Evolutionary conservation across 2,113 vertebrate species (phyloP).

Genomic region (Tupaia tana): DNA sequence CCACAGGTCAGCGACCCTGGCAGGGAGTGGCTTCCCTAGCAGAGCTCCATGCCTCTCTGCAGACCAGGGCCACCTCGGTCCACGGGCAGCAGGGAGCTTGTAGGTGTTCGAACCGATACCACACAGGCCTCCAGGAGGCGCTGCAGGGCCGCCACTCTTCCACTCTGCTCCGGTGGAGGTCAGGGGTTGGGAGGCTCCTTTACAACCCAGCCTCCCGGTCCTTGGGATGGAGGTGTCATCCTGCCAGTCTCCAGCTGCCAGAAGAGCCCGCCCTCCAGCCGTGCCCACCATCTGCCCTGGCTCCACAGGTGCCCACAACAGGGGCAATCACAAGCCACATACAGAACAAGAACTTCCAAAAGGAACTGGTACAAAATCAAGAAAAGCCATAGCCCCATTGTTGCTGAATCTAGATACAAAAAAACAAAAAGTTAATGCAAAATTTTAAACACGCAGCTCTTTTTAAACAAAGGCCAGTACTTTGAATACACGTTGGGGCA

Average conservation of each 20-base stretch:
- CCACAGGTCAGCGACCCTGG: too few relatives aligned
- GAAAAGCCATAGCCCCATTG: background rate
- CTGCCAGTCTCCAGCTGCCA: background rate
- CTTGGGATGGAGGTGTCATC: background rate
- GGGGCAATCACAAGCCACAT: background rate
- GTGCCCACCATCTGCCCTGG: background rate
- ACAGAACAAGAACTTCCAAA: background rate
- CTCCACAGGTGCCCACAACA: background rate
- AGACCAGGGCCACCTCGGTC: background rate
- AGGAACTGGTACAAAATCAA: background rate
- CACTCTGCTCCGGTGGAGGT: background rate
- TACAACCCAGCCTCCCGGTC: background rate
- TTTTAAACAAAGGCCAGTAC: background rate
- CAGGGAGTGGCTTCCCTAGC: background rate
- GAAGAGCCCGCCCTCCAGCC: background rate
- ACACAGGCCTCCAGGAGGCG: background rate
- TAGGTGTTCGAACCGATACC: background rate
- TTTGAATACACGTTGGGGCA: background rate
- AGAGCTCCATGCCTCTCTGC: background rate
- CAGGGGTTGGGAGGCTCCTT: background rate
- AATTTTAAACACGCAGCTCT: constrained; percentile 52
- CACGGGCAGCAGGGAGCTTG: background rate
- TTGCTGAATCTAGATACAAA: constrained; percentile 60
- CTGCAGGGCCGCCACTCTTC: background rate
- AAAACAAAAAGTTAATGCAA: constrained; percentile 51